Conservation (phyloP, 2,113 vertebrate genomes). For the Xiphophorus hellerii region DNA sequence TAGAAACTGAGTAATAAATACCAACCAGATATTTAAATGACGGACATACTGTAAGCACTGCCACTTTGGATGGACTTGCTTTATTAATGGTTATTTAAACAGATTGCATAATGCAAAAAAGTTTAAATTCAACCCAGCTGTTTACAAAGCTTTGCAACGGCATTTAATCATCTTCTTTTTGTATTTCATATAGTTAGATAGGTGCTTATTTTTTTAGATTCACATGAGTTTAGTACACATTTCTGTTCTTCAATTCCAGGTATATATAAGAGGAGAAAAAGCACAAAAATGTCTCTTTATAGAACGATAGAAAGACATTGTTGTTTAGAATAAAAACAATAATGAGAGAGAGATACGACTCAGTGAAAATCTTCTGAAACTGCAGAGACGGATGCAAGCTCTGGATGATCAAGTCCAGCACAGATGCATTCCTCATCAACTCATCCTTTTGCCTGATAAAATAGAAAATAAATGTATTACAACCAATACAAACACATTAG, state of each 20-base stretch:
- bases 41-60: slow-evolving; percentile 3
- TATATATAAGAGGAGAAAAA: neutral
- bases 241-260: neutral
- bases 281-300: neutral
- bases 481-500: neutral
- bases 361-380: neutral
- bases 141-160: slow-evolving; percentile 12
- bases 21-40: neutral
- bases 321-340: neutral
- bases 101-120: neutral
- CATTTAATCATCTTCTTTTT: neutral
- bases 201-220: neutral
- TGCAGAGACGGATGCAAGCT: neutral
- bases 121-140: slow-evolving; percentile 3
- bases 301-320: neutral
- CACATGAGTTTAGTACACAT: neutral
- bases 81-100: slow-evolving; percentile 50
- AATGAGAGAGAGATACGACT: neutral
- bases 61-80: slow-evolving; percentile 17
- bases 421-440: neutral
- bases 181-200: neutral
- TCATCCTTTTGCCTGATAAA: neutral
- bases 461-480: neutral
- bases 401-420: neutral
- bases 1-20: too few relatives aligned